Conservation (phyloP, 1,140 invertebrate genomes). For the Theocolax elegans region DNA sequence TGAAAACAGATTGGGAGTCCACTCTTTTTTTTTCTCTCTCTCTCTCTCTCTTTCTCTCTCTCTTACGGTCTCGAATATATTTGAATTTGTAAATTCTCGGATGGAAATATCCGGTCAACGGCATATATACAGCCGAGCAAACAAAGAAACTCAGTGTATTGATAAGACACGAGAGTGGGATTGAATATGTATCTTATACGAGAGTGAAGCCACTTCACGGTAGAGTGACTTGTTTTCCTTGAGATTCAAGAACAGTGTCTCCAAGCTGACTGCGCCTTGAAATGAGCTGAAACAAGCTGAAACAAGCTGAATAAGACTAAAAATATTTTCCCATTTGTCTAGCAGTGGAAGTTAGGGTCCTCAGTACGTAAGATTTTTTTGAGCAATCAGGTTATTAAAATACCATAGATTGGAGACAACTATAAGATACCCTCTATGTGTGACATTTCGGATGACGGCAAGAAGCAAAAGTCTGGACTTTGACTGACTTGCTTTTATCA, state of each 20-base stretch:
- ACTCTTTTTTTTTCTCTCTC: background rate
- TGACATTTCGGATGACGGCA: too few species aligned
- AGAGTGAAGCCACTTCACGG: conserved; percentile 5
- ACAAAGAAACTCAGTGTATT: conserved; percentile 24
- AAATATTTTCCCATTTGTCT: too few species aligned
- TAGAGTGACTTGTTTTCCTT: conserved; percentile 20
- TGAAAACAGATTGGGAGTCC: conserved; percentile 19
- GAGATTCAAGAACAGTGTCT: conserved; percentile 20
- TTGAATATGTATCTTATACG: background rate
- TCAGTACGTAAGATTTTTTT: too few species aligned
- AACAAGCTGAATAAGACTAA: too few species aligned
- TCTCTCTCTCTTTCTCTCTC: background rate
- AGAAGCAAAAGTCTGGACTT: too few species aligned
- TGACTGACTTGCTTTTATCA: too few species aligned
- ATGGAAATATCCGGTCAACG: conserved; percentile 29
- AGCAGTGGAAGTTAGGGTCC: too few species aligned
- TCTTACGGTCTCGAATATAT: background rate
- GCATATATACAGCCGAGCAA: background rate
- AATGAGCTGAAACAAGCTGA: too few species aligned
- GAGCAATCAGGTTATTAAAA: too few species aligned
- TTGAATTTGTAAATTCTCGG: conserved; percentile 35
- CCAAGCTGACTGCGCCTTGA: conserved; percentile 1
- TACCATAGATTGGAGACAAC: too few species aligned
- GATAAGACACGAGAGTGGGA: conserved; percentile 8
- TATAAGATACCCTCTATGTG: too few species aligned